A percentile compares a stretch with the other conserved stretches of the same genome.
phyloP scores from a whole-genome alignment of 2,888 invertebrate species.

The Marasmarcha lunaedactyla region DNA sequence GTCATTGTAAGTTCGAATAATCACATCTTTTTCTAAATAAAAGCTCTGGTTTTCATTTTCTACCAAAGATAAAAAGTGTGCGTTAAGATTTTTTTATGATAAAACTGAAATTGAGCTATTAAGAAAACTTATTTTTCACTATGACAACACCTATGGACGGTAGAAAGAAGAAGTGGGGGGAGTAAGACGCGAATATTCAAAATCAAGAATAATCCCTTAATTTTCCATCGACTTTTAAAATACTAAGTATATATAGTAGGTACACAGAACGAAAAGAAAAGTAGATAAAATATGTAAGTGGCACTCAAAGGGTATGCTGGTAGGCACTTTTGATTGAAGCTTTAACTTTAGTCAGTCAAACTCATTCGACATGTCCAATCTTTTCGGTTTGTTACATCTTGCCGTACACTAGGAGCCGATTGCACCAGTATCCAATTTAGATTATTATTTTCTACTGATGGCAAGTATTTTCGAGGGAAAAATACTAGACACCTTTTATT shows the following conservation, averaged over 20 bases:
- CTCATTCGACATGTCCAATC: too few species aligned
- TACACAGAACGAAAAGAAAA: neutral
- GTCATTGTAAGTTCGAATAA: constrained; percentile 43
- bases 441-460: too few species aligned
- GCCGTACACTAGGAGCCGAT: too few species aligned
- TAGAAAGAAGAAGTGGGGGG: constrained; percentile 35
- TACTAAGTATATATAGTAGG: constrained; percentile 7
- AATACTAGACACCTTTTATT: too few species aligned
- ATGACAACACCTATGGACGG: constrained; percentile 64
- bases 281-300: neutral
- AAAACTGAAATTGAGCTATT: constrained; percentile 16
- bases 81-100: constrained; percentile 15
- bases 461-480: too few species aligned
- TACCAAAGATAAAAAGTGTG: constrained; percentile 22
- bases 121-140: constrained; percentile 17
- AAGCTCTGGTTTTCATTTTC: constrained; percentile 27
- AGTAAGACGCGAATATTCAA: constrained; percentile 2
- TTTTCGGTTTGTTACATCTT: too few species aligned
- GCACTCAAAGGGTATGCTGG: neutral
- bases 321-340: too few species aligned
- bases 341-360: too few species aligned
- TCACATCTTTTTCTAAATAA: constrained; percentile 31
- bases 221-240: constrained; percentile 16
- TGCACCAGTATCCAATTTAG: too few species aligned
- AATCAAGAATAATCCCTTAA: constrained; percentile 15